Conservation (phyloP, 2,888 invertebrate species). For the Acleris emargana region DNA sequence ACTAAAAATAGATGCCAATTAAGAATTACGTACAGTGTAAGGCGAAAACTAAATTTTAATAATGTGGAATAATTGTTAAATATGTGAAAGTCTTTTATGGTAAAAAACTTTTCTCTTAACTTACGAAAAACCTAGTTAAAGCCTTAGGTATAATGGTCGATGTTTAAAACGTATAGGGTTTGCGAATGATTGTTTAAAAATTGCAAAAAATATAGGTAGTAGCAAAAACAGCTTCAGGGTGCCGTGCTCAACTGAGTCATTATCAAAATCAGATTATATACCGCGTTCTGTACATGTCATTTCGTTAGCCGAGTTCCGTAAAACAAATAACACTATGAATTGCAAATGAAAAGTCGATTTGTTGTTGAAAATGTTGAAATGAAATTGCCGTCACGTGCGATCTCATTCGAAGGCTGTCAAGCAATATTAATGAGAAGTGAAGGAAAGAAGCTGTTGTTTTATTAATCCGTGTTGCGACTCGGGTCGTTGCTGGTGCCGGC, state of each 20-base stretch:
- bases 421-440: slow-evolving; percentile 32
- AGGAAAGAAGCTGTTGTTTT: slow-evolving; percentile 30
- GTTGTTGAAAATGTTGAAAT: slow-evolving; percentile 13
- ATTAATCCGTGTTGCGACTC: slow-evolving; percentile 24
- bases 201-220: not conserved
- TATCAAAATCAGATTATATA: too few species aligned
- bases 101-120: too few species aligned
- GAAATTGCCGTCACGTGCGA: slow-evolving; percentile 31
- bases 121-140: too few species aligned
- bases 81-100: too few species aligned
- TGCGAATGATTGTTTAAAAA: not conserved
- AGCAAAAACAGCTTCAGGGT: too few species aligned
- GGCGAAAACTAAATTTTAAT: too few species aligned
- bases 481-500: not conserved
- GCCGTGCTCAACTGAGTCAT: too few species aligned
- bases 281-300: not conserved
- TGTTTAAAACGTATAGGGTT: not conserved
- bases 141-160: too few species aligned
- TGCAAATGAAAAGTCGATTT: slow-evolving; percentile 25
- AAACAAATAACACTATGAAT: slow-evolving; percentile 23
- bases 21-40: too few species aligned
- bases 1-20: too few species aligned
- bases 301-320: slow-evolving; percentile 1
- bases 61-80: too few species aligned
- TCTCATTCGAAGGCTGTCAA: slow-evolving; percentile 28